phyloP scores from a whole-genome alignment of 2,113 vertebrate species.

The Carlito syrichta region DNA sequence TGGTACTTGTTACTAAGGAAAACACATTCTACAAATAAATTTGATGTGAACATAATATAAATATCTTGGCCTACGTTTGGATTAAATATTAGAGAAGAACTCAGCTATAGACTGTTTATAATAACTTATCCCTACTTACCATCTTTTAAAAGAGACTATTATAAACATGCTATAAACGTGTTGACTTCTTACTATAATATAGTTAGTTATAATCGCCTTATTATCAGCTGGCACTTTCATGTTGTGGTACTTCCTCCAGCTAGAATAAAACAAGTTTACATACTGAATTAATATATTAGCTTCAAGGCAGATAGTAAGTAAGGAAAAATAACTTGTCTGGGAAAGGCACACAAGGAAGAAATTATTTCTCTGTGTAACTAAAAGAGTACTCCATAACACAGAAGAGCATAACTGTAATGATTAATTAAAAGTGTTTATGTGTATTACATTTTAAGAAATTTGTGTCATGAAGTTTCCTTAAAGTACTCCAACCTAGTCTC shows the following conservation, averaged over 20 bases:
- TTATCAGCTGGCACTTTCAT: background rate
- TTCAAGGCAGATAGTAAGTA: background rate
- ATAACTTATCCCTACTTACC: background rate
- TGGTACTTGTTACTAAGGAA: background rate
- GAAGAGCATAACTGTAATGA: background rate
- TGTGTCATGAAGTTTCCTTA: background rate
- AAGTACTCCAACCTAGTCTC: conserved; percentile 10
- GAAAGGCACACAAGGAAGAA: background rate
- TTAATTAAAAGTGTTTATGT: conserved; percentile 20
- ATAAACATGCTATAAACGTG: background rate
- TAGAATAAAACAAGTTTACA: background rate
- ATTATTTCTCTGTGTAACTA: conserved; percentile 10
- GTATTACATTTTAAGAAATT: background rate
- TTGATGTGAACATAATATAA: background rate
- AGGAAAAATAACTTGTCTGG: conserved; percentile 12
- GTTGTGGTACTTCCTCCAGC: background rate
- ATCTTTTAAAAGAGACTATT: background rate
- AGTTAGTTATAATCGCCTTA: background rate
- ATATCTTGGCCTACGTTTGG: background rate
- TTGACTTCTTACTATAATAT: background rate
- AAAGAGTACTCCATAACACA: background rate
- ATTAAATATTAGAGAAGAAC: background rate
- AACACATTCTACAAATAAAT: background rate
- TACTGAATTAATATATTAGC: background rate
- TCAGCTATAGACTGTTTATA: background rate